These are phyloP conservation scores for Montipora capitata DNA, from an alignment of 92 coral and sea anemone genomes.

Conservation along the genomic window DNA sequence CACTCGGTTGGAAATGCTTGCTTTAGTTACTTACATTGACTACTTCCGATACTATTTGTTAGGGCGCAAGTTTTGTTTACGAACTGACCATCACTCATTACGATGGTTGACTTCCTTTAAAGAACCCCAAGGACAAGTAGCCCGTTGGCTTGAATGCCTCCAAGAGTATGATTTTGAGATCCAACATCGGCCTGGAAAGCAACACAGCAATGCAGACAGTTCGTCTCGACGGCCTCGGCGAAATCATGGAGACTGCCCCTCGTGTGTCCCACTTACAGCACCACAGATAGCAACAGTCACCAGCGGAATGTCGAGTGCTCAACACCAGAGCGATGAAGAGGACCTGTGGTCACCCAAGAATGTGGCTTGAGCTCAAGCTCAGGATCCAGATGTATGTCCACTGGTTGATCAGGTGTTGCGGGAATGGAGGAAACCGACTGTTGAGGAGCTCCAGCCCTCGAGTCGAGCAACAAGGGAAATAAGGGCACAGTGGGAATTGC, in stretches of 20 bases:
- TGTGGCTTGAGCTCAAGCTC: slow-evolving; percentile 38
- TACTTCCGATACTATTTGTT: slow-evolving; percentile 63
- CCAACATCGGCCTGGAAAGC: slow-evolving; percentile 66
- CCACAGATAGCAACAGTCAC: slow-evolving; percentile 17
- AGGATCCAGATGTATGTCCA: slow-evolving; percentile 45
- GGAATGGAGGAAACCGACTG: slow-evolving; percentile 44
- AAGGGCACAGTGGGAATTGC: slow-evolving; percentile 55
- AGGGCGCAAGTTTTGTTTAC: slow-evolving; percentile 35
- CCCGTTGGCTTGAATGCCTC: slow-evolving; percentile 65
- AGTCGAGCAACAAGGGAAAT: slow-evolving; percentile 37
- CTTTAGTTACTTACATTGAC: slow-evolving; percentile 50
- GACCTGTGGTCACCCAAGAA: background rate
- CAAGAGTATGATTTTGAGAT: slow-evolving; percentile 77
- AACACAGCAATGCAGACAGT: slow-evolving; percentile 72
- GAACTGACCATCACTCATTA: slow-evolving; percentile 65
- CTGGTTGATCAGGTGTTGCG: slow-evolving; percentile 15
- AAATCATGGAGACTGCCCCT: slow-evolving; percentile 75
- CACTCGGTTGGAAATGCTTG: slow-evolving; percentile 67
- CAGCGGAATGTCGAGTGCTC: background rate
- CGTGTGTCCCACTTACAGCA: slow-evolving; percentile 35
- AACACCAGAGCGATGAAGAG: background rate
- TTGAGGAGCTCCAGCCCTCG: slow-evolving; percentile 26
- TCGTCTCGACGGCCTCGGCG: slow-evolving; percentile 63
- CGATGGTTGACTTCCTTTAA: slow-evolving; percentile 64
- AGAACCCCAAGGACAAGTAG: slow-evolving; percentile 72